A percentile compares a stretch with the other conserved stretches of the same genome.
These are phyloP conservation scores for Lycorma delicatula DNA, from an alignment of 1,140 invertebrate species.

Conservation along the genomic window DNA sequence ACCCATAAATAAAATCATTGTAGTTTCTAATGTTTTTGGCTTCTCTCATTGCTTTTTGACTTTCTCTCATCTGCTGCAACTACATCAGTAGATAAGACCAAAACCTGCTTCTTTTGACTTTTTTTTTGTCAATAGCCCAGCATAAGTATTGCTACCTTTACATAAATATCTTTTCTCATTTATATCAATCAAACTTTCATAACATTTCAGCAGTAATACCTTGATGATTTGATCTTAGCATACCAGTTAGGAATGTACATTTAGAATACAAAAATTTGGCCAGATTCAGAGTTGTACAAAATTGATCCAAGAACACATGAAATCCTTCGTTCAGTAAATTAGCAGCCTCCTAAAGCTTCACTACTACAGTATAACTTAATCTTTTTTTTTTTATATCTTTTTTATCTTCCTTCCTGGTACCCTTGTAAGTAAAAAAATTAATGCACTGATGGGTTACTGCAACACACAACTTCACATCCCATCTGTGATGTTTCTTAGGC, in stretches of 20 bases:
- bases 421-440: constrained; percentile 8
- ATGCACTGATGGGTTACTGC: not conserved
- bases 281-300: not conserved
- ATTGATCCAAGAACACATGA: not conserved
- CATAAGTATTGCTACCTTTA: not conserved
- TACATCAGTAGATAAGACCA: constrained; percentile 10
- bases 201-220: not conserved
- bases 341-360: not conserved
- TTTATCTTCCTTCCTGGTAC: not conserved
- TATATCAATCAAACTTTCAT: not conserved
- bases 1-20: too few species aligned
- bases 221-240: not conserved
- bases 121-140: constrained; percentile 10
- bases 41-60: not conserved
- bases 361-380: not conserved
- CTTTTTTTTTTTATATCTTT: not conserved
- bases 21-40: constrained; percentile 6
- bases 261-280: not conserved
- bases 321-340: not conserved
- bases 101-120: constrained; percentile 13
- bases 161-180: constrained; percentile 6
- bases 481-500: constrained; percentile 17
- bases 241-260: not conserved
- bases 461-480: constrained; percentile 18
- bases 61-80: not conserved